Base-by-base conservation (phyloP, 2,113 vertebrate species). In the Chauna torquata region DNA sequence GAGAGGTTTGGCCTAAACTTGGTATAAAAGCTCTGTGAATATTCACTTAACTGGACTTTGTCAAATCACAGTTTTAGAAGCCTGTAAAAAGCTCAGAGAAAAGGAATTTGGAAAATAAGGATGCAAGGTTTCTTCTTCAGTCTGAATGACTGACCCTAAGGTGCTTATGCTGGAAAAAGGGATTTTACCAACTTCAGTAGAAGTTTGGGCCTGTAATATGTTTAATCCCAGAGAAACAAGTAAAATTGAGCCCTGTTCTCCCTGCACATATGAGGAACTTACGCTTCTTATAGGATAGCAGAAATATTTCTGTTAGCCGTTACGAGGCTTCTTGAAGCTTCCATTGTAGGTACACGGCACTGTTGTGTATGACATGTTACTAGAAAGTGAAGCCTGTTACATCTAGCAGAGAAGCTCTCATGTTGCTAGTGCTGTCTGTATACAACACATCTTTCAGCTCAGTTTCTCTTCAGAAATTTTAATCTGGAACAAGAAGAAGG, bases 401-500 rank as follows among this genome's bases (percentile, higher is more conserved):
- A 59, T 22, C 20, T 38, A 7, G 17, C 64, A 17, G 0, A 57
- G 28, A 82, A 87, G 13, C 2, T 62, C 9, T 55, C 10, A 12
- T n/a, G 2, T 18, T 89, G 5, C 3, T 72, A 25, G 3, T 13
- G 34, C 3, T 28, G 9, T 44, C 16, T 66, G 9, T 0, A 0
- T 8, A 28, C 6, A 24, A 61, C 1, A 30, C 1, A 3, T 49
- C 58, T 89, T 83, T 50, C 28, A 52, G 11, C 36, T 40, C 28
- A 64, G 36, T 65, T 52, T 79, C 36, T 18, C 23, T 69, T 54
- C 32, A 80, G 12, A 74, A 82, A 64, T 7, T 38, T 64, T 74
- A 8, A 49, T 47, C 5, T 52, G 49, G 16, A 78, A 54, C 18
- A 27, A 3, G 5, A 61, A 55, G 34, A 57, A 69, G 17, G 9